These are phyloP conservation scores for Parauchenoglanis punctatus DNA, from an alignment of 2,797 vertebrate species.

Conservation along the genomic window DNA sequence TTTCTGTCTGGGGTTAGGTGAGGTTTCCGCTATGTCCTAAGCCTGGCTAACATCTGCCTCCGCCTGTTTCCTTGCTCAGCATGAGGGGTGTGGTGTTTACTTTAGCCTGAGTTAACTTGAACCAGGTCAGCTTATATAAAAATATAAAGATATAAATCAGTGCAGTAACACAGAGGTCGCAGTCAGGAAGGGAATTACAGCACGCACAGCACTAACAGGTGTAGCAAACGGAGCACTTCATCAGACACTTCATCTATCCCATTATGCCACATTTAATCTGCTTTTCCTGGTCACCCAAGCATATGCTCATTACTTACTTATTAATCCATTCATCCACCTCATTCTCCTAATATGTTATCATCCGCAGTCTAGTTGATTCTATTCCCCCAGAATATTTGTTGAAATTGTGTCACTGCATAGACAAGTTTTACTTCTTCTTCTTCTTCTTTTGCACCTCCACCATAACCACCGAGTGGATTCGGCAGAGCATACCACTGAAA, in stretches of 20 bases:
- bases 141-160: conserved; percentile 7
- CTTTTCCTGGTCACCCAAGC: neutral
- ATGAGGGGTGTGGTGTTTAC: conserved; percentile 25
- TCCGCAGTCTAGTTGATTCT: neutral
- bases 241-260: neutral
- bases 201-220: conserved; percentile 14
- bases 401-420: neutral
- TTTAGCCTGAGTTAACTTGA: conserved; percentile 4
- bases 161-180: neutral
- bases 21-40: conserved; percentile 35
- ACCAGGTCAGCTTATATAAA: conserved; percentile 14
- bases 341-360: neutral
- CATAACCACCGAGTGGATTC: neutral
- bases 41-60: conserved; percentile 12
- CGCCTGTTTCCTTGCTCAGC: neutral
- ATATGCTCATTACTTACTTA: neutral
- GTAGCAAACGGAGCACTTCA: neutral
- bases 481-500: neutral
- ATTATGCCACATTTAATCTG: neutral
- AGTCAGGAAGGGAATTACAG: neutral
- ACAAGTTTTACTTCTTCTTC: neutral
- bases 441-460: neutral
- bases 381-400: neutral
- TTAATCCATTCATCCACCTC: neutral
- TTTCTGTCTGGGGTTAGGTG: conserved; percentile 37